Evolutionary conservation across 2,888 invertebrate genomes (phyloP).

Genomic region (Parnassius orleans): DNA sequence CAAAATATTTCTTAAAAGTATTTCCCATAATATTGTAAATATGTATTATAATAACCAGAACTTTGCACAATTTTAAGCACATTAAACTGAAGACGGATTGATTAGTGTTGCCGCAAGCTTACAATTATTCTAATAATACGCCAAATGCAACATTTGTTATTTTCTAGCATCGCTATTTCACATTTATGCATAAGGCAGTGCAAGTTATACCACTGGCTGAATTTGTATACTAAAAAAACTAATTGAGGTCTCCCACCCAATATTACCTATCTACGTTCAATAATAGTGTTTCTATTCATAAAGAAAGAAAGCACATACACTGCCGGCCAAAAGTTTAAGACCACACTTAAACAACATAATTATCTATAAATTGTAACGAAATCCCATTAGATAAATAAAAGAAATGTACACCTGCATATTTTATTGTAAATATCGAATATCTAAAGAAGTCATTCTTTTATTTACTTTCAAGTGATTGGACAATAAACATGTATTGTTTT

Average conservation of each 20-base stretch:
- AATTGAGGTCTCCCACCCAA: not conserved
- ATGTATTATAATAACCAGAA: not conserved
- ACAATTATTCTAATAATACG: not conserved
- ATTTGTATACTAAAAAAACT: not conserved
- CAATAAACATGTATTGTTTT: too few relatives aligned
- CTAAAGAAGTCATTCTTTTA: too few relatives aligned
- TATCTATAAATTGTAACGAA: too few relatives aligned
- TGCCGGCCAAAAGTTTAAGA: too few relatives aligned
- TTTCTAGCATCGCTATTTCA: constrained; percentile 15
- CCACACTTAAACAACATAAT: too few relatives aligned
- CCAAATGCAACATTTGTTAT: constrained; percentile 1
- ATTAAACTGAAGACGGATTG: constrained; percentile 11
- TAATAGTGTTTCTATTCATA: too few relatives aligned
- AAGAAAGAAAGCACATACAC: too few relatives aligned
- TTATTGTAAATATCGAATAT: too few relatives aligned
- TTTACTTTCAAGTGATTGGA: too few relatives aligned
- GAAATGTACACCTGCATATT: too few relatives aligned
- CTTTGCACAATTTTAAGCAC: constrained; percentile 1
- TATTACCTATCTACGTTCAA: too few relatives aligned
- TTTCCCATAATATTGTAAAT: constrained; percentile 4
- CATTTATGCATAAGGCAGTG: constrained; percentile 16
- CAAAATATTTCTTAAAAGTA: constrained; percentile 19
- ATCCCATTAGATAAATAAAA: too few relatives aligned
- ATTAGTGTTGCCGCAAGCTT: constrained; percentile 21
- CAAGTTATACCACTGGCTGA: constrained; percentile 12